Conservation (phyloP, 2,797 vertebrate genomes). For the Gallinago stenura region DNA sequence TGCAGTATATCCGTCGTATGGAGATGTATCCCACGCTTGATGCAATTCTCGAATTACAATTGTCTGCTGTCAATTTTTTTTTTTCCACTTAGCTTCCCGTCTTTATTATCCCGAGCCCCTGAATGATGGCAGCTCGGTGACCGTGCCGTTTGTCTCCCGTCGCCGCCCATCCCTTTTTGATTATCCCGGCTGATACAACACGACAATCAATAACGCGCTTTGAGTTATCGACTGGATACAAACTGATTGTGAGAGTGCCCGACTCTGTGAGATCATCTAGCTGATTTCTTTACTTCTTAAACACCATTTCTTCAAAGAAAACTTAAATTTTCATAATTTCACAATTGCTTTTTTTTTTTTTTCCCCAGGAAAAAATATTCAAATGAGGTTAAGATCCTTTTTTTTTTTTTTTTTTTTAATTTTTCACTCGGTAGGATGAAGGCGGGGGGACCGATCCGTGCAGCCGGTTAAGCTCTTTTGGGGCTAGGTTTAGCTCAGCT, state of each 20-base stretch:
- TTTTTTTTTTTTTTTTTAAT: neutral
- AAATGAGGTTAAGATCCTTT: neutral
- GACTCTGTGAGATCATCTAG: neutral
- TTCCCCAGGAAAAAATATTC: fast-evolving
- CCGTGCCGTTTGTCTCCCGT: neutral
- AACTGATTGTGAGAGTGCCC: neutral
- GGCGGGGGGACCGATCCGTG: neutral
- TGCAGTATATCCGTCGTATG: fast-evolving
- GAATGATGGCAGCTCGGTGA: fast-evolving
- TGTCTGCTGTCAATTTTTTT: neutral
- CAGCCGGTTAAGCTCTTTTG: too few species aligned
- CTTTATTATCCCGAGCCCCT: neutral
- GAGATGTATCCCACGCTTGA: neutral
- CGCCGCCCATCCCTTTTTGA: neutral
- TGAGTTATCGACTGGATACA: neutral
- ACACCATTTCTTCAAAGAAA: neutral
- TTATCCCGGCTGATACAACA: neutral
- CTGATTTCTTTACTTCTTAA: neutral
- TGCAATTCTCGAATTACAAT: neutral
- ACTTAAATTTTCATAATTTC: neutral
- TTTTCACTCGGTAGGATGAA: neutral
- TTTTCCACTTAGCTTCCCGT: neutral
- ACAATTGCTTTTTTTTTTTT: neutral
- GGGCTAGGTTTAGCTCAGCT: neutral
- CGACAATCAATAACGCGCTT: neutral